phyloP scores from a whole-genome alignment of 2,888 invertebrate species.

The Eupeodes latifasciatus region DNA sequence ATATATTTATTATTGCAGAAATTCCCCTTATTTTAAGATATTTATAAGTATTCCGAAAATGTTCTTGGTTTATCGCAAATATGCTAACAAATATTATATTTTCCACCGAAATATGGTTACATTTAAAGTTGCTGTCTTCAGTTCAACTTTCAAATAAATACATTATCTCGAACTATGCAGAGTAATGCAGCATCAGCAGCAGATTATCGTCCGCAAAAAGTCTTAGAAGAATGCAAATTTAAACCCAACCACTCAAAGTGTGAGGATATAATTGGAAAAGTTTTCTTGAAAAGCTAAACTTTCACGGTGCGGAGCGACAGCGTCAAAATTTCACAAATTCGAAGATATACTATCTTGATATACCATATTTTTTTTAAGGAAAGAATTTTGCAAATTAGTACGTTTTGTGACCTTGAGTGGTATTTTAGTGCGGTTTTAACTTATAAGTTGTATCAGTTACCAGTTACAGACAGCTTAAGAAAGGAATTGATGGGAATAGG shows the following conservation, averaged over 20 bases:
- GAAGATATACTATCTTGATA: neutral
- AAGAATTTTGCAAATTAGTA: too few relatives aligned
- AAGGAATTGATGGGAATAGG: too few relatives aligned
- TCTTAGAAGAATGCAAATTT: neutral
- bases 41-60: neutral
- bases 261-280: constrained; percentile 10
- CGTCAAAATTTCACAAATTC: neutral
- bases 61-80: neutral
- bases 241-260: neutral
- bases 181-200: neutral
- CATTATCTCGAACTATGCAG: neutral
- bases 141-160: neutral
- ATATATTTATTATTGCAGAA: too few relatives aligned
- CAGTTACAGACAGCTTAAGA: too few relatives aligned
- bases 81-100: neutral
- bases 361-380: too few relatives aligned
- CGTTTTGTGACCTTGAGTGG: too few relatives aligned
- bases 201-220: neutral
- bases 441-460: too few relatives aligned
- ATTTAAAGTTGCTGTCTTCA: neutral
- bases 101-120: neutral
- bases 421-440: too few relatives aligned
- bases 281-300: neutral
- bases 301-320: neutral
- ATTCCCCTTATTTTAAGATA: neutral